A percentile compares a stretch with the other conserved stretches of the same genome.
phyloP scores from a whole-genome alignment of 2,113 vertebrate species.

The Phylloscopus trochilus region DNA sequence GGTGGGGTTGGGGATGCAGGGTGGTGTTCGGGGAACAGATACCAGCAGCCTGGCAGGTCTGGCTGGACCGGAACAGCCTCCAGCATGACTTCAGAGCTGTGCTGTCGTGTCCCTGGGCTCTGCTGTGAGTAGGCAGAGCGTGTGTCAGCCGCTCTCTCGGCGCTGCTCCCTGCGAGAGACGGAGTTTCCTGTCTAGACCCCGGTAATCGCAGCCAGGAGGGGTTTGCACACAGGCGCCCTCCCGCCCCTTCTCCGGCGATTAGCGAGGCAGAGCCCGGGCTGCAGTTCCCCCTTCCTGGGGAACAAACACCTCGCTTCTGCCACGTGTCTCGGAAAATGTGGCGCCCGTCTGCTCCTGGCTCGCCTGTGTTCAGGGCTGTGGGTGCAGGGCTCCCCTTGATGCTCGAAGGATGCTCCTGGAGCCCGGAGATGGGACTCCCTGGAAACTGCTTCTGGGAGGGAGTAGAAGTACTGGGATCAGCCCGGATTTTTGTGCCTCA shows the following conservation, averaged over 20 bases:
- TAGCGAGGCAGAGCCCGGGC: neutral
- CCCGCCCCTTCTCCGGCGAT: neutral
- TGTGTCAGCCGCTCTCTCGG: neutral
- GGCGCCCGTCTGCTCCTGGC: fast-evolving
- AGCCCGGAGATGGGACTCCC: neutral
- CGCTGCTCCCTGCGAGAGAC: neutral
- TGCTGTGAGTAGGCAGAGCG: neutral
- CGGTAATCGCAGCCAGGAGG: neutral
- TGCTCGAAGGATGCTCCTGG: neutral
- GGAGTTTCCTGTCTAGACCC: constrained; percentile 49
- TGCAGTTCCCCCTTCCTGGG: neutral
- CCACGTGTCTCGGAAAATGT: neutral
- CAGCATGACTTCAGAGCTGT: neutral
- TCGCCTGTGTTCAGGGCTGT: fast-evolving
- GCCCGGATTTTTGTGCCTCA: neutral
- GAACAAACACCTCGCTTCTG: neutral
- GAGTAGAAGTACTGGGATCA: neutral
- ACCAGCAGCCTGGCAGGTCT: neutral
- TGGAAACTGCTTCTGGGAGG: neutral
- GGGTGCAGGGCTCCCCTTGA: neutral
- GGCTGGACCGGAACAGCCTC: neutral
- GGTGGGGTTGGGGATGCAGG: neutral
- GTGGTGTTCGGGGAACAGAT: neutral
- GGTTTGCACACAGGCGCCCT: neutral
- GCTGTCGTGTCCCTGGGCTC: neutral